Evolutionary conservation across 2,113 vertebrate species (phyloP), one percentile per base, ranked within the genome.

Genomic region (Chauna torquata): DNA sequence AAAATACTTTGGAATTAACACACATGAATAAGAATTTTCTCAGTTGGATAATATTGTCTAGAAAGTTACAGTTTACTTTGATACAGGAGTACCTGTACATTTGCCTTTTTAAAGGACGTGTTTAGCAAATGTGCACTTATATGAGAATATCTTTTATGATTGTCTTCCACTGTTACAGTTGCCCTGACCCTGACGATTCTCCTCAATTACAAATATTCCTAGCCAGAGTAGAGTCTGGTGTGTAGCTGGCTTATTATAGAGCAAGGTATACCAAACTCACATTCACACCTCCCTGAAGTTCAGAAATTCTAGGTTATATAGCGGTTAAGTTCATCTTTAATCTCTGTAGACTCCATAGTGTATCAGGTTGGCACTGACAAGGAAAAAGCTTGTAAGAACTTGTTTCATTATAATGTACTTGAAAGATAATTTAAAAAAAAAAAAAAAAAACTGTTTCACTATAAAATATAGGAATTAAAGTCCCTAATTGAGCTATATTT

Each of bases 301-400:
- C 47, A 52, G 14, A 38, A 64, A 8, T 8, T 9, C 47, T 82
- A n/a, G 15, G 12, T 74, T 91, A 2, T 11, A 12, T 6, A 7
- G 11, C 7, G 34, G 3, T 3, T 65, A 32, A 70, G 30, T 62
- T 54, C 13, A 15, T 49, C 27, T 71, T 40, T 16, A 2, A 22
- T 28, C 16, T 64, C 57, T 40, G 4, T 3, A 52, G 58, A 8
- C 6, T 54, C 30, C 16, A 2, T 2, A 42, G 11, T 0, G 1
- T 10, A 8, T 20, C 25, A 20, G 13, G 1, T 2, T 14, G 30
- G 36, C 25, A 4, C 34, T 66, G 50, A 23, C 17, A 32, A 24
- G 34, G 47, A 62, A 27, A 45, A 66, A 44, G 28, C 11, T 18
- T 45, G n/a, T 16, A 44, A 77, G 28, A 71, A 1, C 18, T 55